Percentiles rank a stretch among this genome's conserved stretches.
These are phyloP conservation scores for Conus canariensis DNA, from an alignment of 2,888 invertebrate genomes.

Conservation along the genomic window DNA sequence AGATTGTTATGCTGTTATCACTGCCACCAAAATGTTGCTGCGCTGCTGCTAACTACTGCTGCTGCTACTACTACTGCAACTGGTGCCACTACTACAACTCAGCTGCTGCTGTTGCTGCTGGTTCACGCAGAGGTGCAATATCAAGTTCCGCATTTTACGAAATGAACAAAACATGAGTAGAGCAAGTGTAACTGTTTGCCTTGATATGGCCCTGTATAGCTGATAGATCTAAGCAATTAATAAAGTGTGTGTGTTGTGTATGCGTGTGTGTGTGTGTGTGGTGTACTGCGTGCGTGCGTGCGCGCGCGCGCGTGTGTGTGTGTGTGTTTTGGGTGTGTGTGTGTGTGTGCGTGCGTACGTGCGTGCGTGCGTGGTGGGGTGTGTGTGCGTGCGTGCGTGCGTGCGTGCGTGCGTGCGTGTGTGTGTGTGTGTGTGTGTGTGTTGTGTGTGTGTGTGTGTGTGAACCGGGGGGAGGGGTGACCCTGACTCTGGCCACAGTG, in stretches of 20 bases:
- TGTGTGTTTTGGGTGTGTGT: conserved; percentile 2
- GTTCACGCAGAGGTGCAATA: too few species aligned
- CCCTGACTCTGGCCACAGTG: not conserved
- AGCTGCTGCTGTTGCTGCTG: too few species aligned
- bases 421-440: not conserved
- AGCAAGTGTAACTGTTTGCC: too few species aligned
- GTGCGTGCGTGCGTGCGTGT: not conserved
- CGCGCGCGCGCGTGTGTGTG: not conserved
- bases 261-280: not conserved
- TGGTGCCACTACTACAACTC: too few species aligned
- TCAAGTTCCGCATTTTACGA: too few species aligned
- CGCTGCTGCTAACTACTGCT: too few species aligned
- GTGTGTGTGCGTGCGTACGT: not conserved
- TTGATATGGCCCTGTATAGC: too few species aligned
- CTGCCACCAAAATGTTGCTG: too few species aligned
- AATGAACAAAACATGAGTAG: too few species aligned
- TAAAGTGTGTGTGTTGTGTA: not conserved
- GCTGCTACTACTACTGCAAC: too few species aligned
- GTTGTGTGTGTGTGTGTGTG: not conserved
- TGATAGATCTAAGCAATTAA: too few species aligned
- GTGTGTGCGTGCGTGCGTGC: not conserved
- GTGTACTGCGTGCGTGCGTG: not conserved
- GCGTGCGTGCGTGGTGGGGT: not conserved
- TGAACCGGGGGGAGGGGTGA: not conserved
- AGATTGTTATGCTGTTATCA: too few species aligned